Percentiles rank a stretch among this genome's conserved stretches.
Evolutionary conservation across 2,888 invertebrate species (phyloP).

Genomic region (Stenodera caucasica): DNA sequence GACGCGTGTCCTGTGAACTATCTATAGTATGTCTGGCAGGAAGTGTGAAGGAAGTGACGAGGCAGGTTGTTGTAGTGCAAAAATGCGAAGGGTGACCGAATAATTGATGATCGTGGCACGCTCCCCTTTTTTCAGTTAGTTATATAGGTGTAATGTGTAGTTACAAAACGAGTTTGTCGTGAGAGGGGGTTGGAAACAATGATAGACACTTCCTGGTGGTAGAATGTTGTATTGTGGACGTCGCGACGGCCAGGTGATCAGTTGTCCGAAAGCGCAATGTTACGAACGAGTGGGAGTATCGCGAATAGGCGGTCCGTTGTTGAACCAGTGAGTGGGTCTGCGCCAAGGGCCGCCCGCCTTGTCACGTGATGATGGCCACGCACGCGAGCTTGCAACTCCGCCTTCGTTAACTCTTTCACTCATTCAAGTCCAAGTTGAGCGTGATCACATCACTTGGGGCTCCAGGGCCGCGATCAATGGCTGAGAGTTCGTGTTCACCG

Average conservation of each 20-base stretch:
- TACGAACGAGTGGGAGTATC: conserved; percentile 51
- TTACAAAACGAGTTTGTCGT: conserved; percentile 7
- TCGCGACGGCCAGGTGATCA: conserved; percentile 2
- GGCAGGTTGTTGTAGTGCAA: conserved; percentile 9
- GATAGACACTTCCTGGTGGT: neutral
- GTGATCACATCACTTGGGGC: conserved; percentile 41
- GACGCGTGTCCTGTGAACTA: neutral
- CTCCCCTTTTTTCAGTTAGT: neutral
- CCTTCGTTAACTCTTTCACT: conserved; percentile 54
- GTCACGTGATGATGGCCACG: conserved; percentile 60
- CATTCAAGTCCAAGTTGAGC: conserved; percentile 41
- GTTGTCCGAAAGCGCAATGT: conserved; percentile 32
- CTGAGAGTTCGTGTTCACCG: conserved; percentile 66
- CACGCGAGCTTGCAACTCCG: conserved; percentile 60
- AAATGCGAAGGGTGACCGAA: conserved; percentile 15
- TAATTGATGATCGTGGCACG: neutral
- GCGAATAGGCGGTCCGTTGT: conserved; percentile 42
- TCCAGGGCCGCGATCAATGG: conserved; percentile 68
- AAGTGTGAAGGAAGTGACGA: conserved; percentile 1
- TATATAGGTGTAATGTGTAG: conserved; percentile 12
- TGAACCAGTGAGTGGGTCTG: conserved; percentile 39
- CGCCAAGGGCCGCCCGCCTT: conserved; percentile 43
- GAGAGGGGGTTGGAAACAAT: neutral
- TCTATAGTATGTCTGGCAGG: neutral
- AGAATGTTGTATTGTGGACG: neutral